Evolutionary conservation across 2,888 invertebrate genomes (phyloP), one percentile per base, ranked within the genome.

Genomic region (Lepidocyrtoides sp.): DNA sequence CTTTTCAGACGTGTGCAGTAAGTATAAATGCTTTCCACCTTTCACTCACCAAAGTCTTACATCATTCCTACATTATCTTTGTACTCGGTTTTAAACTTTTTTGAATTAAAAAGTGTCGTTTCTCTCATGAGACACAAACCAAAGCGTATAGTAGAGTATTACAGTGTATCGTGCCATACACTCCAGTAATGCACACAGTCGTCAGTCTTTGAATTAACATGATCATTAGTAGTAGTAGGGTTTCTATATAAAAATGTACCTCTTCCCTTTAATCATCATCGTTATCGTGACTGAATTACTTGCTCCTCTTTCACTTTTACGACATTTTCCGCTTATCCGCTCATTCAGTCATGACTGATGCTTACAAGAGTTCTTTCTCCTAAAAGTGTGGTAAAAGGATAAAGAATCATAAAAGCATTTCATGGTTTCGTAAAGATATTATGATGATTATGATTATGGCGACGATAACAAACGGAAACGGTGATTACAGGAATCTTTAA

Each of bases 321-420:
- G n/a, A 66, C 66, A 17, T 32, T 69, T 36, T 69, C 36, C 17
- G 20, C 60, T 44, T 23, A 14, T 23, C 20, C 44, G 44, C 44
- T 72, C 72, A 69, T n/a, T 69, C 36, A 44, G 20, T 32, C 36
- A 20, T 41, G 44, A 72, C 44, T 17, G 66, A 29, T 66, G 17
- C 8, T 57, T 51, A 10, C n/a, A 72, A 29, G 8, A 72, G 32
- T 66, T 72, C 44, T 41, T 69, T 60, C n/a, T n/a, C n/a, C n/a
- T 23, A 26, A 1, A 2, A 23, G n/a, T 69, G 23, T 23, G 20
- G 72, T 26, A 41, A 20, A 63, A 44, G 44, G 72, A 72, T 23
- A 69, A 72, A 32, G 36, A 23, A 72, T 72, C 72, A 72, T 41
- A 41, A 72, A 44, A 72, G 44, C 72, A 72, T 72, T 44, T 72